Conservation (phyloP, 2,113 vertebrate species). For the Campylomormyrus tamandua region DNA sequence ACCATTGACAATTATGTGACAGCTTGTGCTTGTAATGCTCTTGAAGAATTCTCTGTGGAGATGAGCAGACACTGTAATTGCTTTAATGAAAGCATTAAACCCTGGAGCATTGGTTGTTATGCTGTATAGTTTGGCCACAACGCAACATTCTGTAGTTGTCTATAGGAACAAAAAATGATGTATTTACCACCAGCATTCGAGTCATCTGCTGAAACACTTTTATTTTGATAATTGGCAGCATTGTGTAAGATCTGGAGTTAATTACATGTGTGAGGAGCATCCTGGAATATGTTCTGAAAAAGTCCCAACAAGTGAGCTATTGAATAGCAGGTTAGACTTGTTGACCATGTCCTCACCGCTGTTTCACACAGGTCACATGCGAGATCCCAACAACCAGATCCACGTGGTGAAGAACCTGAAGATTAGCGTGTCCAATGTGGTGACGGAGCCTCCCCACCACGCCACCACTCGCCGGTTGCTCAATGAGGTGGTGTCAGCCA, state of each 20-base stretch:
- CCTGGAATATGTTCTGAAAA: neutral
- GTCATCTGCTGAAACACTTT: neutral
- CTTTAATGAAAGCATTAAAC: neutral
- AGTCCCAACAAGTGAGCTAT: neutral
- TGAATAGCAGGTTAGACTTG: neutral
- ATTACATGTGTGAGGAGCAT: neutral
- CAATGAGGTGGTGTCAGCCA: slow-evolving; percentile 77
- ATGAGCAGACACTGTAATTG: neutral
- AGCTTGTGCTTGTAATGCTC: neutral
- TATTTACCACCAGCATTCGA: neutral
- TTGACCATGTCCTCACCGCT: slow-evolving; percentile 11
- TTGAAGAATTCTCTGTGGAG: neutral
- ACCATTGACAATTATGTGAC: neutral
- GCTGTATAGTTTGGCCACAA: neutral
- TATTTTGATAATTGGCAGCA: neutral
- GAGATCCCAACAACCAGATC: slow-evolving; percentile 94
- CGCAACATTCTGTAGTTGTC: neutral
- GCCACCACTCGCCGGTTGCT: slow-evolving; percentile 66
- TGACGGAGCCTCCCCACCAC: slow-evolving; percentile 63
- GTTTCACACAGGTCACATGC: slow-evolving; percentile 70
- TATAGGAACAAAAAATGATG: neutral
- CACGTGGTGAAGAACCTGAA: slow-evolving; percentile 91
- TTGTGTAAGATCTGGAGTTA: neutral
- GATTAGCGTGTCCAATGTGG: slow-evolving; percentile 80
- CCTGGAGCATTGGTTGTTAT: neutral